A percentile compares a stretch with the other conserved stretches of the same genome.
Conservation (phyloP, 2,888 invertebrate genomes). For the Rugalucina vietnamica region DNA sequence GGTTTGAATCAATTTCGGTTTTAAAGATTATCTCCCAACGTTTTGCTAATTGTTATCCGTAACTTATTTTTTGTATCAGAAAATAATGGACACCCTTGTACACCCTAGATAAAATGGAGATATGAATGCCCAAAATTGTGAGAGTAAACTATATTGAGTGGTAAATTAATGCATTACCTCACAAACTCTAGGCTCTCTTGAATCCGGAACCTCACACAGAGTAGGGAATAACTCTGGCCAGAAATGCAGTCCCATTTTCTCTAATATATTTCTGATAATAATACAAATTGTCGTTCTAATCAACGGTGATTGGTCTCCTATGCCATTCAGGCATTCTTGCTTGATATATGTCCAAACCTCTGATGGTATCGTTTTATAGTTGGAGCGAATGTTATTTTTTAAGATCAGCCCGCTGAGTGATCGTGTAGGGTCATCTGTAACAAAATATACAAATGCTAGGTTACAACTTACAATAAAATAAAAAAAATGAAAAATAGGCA, state of each 20-base stretch:
- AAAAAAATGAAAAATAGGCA: too few species aligned
- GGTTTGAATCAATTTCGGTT: too few species aligned
- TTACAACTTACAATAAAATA: too few species aligned
- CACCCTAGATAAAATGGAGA: too few species aligned
- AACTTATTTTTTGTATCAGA: too few species aligned
- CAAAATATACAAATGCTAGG: too few species aligned
- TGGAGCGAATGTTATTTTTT: conserved; percentile 98
- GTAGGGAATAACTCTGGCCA: conserved; percentile 98
- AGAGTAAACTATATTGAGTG: too few species aligned
- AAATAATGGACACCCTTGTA: too few species aligned
- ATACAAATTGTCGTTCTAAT: conserved; percentile 99
- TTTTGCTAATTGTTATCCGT: too few species aligned
- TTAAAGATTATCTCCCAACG: too few species aligned
- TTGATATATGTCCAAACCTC: conserved; percentile 98
- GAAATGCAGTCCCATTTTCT: conserved; percentile 88
- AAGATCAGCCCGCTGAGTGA: conserved; percentile 98
- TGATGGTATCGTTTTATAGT: conserved; percentile 94
- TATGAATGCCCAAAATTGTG: too few species aligned
- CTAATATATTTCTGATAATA: conserved; percentile 98
- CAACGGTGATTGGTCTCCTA: conserved; percentile 97
- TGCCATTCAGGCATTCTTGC: conserved; percentile 96
- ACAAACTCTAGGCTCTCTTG: conserved; percentile 97
- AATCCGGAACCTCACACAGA: conserved; percentile 96
- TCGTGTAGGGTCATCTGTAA: conserved; percentile 96
- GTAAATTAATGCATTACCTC: conserved; percentile 92